Evolutionary conservation across 2,888 invertebrate genomes (phyloP).

Genomic region (Cabera pusaria): DNA sequence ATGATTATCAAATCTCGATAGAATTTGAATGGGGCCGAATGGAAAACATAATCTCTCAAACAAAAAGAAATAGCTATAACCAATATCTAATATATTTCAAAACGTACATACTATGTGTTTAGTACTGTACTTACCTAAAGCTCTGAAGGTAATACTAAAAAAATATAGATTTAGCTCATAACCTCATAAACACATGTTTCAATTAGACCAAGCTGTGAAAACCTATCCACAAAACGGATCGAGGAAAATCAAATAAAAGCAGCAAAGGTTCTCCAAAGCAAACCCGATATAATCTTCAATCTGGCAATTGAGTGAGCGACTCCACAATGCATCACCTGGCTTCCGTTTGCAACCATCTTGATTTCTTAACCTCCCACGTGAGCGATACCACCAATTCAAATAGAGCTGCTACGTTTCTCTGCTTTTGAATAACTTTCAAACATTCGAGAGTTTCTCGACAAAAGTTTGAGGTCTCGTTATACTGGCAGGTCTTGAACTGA

Average conservation of each 20-base stretch:
- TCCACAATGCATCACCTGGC: slow-evolving; percentile 77
- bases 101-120: too few species aligned
- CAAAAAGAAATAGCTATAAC: too few species aligned
- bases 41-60: too few species aligned
- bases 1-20: too few species aligned
- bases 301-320: slow-evolving; percentile 66
- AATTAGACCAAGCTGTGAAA: too few species aligned
- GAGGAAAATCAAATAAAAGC: slow-evolving; percentile 51
- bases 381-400: slow-evolving; percentile 40
- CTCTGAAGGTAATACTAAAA: too few species aligned
- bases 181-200: too few species aligned
- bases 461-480: slow-evolving; percentile 39
- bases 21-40: too few species aligned
- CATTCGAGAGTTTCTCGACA: slow-evolving; percentile 23
- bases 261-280: slow-evolving; percentile 63
- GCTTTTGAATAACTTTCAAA: slow-evolving; percentile 3
- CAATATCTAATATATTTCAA: too few species aligned
- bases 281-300: slow-evolving; percentile 70
- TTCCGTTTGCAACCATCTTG: slow-evolving; percentile 79
- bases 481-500: slow-evolving; percentile 50
- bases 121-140: too few species aligned
- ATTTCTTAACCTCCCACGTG: slow-evolving; percentile 74
- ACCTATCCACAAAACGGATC: slow-evolving; percentile 30
- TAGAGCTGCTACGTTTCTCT: slow-evolving; percentile 42
- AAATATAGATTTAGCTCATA: too few species aligned